Percentiles rank a stretch among this genome's conserved stretches.
Conservation (phyloP, 2,113 vertebrate species). For the Strix uralensis region DNA sequence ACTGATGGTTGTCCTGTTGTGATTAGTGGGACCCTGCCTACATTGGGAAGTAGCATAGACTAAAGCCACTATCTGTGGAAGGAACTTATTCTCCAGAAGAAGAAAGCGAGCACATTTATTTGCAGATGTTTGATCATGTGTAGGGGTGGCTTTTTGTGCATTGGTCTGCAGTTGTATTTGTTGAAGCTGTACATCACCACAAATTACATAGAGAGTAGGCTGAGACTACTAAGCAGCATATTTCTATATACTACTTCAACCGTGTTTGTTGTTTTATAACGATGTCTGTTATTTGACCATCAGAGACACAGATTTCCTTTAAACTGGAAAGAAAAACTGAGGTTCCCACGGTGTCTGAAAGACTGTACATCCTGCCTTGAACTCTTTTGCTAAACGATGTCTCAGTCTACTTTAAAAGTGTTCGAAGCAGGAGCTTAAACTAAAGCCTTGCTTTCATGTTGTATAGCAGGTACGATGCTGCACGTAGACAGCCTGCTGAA, state of each 20-base stretch:
- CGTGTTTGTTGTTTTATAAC: background rate
- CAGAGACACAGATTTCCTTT: background rate
- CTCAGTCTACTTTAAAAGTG: background rate
- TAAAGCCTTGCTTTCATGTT: background rate
- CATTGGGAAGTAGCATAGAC: fast-evolving
- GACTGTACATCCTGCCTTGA: background rate
- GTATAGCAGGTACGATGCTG: background rate
- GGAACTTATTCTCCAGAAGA: background rate
- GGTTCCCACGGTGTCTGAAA: background rate
- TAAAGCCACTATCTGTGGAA: background rate
- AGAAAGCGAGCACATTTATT: background rate
- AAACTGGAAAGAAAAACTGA: background rate
- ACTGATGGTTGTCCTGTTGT: background rate
- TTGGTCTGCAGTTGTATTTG: background rate
- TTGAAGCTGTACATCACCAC: background rate
- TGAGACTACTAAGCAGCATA: background rate
- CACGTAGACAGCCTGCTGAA: background rate
- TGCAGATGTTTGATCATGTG: background rate
- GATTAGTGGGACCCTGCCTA: background rate
- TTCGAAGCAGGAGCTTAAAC: background rate
- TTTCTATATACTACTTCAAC: background rate
- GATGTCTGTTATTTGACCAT: background rate
- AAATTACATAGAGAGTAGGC: background rate
- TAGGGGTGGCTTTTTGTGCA: background rate
- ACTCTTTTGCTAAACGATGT: background rate